Percentiles rank a stretch among this genome's conserved stretches.
These are phyloP conservation scores for Andrena dorsata DNA, from an alignment of 2,888 invertebrate genomes.

Conservation along the genomic window DNA sequence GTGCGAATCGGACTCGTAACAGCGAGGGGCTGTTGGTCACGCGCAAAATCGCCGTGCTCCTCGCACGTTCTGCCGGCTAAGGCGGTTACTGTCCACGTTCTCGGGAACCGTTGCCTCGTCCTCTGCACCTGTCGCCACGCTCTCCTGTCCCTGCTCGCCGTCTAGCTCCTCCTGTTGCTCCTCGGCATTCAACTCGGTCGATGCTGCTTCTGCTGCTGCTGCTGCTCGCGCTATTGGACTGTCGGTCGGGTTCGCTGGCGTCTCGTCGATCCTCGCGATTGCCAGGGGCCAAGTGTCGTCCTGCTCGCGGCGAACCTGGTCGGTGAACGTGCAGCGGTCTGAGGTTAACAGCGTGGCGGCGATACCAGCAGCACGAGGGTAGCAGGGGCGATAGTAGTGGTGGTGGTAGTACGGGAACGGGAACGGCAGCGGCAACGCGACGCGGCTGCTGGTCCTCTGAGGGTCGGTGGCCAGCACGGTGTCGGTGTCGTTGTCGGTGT, in stretches of 20 bases:
- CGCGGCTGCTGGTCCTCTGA: conserved; percentile 57
- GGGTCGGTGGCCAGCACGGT: conserved; percentile 58
- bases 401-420: conserved; percentile 34
- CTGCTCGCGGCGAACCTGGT: conserved; percentile 35
- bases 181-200: conserved; percentile 20
- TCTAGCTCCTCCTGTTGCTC: conserved; percentile 47
- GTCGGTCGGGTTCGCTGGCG: not conserved
- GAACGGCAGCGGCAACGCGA: conserved; percentile 57
- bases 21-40: conserved; percentile 73
- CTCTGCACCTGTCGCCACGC: conserved; percentile 23
- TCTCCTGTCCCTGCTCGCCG: conserved; percentile 28
- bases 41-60: conserved; percentile 64
- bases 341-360: conserved; percentile 44
- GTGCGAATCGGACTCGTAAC: conserved; percentile 43
- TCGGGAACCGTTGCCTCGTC: conserved; percentile 34
- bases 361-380: conserved; percentile 50
- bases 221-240: not conserved
- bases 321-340: conserved; percentile 39
- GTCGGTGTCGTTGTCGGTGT: conserved; percentile 46
- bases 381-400: conserved; percentile 39
- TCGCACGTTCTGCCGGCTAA: conserved; percentile 52
- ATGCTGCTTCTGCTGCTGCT: conserved; percentile 6
- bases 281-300: conserved; percentile 28
- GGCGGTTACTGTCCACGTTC: conserved; percentile 52
- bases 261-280: conserved; percentile 22